Evolutionary conservation across 2,888 invertebrate genomes (phyloP), one percentile per base, ranked within the genome.

Genomic region (Yponomeuta cagnagella): DNA sequence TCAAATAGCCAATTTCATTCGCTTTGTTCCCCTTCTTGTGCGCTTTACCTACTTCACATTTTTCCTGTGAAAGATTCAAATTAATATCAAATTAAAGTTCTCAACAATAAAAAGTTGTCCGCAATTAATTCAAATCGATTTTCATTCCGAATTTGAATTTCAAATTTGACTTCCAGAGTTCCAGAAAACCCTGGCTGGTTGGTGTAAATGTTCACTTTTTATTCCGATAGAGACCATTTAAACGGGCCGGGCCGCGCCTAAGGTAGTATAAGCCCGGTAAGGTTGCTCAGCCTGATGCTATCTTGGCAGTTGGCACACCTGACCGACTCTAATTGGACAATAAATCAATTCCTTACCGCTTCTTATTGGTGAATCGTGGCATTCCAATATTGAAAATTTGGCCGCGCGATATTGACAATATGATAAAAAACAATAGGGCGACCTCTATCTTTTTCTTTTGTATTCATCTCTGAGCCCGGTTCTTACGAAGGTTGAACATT

Each of bases 311-410:
- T 92, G 92, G 92, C 92, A 92, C 92, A 90, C 91, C 90, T 91
- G 92, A 92, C 90, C 90, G 89, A 92, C 91, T 89, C 91, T 92
- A 92, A 92, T 92, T 92, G 92, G 91, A 90, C 91, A 92, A 92
- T 92, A 92, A 92, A 92, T 92, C 92, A 92, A 92, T 92, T 91
- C 91, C 90, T 88, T 86, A 87, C 86, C 87, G 90, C 89, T 91
- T 92, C 90, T 92, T 92, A 91, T 92, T 92, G 91, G 91, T 88
- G 90, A 87, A 90, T 90, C 89, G 88, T 86, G 87, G 90, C 91
- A 90, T 92, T 92, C 91, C 91, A 90, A 92, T 92, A 91, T 92
- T 88, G 90, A 90, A 92, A 91, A 92, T 92, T 92, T 91, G 91
- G 91, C 90, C 90, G 90, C 89, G 88, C 87, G 90, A 91, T 91